Percentiles rank a stretch among this genome's conserved stretches.
These are phyloP conservation scores for Meleagris gallopavo DNA, from an alignment of 2,113 vertebrate genomes.

Conservation along the genomic window DNA sequence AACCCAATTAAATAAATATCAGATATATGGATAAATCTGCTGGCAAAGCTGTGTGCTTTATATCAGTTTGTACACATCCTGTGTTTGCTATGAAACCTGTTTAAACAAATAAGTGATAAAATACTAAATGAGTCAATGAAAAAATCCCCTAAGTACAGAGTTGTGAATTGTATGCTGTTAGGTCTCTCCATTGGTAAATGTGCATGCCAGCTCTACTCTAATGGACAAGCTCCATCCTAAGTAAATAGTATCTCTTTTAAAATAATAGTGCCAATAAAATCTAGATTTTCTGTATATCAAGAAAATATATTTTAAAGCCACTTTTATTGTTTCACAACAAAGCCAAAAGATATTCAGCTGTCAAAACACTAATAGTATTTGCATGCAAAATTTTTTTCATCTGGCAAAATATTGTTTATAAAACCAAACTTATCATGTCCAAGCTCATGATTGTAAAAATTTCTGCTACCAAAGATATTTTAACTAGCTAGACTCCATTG, in stretches of 20 bases:
- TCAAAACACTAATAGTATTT: constrained; percentile 39
- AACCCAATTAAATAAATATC: constrained; percentile 67
- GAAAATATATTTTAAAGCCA: constrained; percentile 25
- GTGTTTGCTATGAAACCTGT: constrained; percentile 56
- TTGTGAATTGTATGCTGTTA: constrained; percentile 14
- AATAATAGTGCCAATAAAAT: constrained; percentile 5
- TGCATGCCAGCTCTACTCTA: constrained; percentile 3
- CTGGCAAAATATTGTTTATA: constrained; percentile 12
- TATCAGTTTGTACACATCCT: constrained; percentile 35
- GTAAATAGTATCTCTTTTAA: constrained; percentile 19
- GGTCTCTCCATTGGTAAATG: constrained; percentile 34
- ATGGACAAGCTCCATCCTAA: neutral
- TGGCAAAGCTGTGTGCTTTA: constrained; percentile 1
- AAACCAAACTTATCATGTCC: constrained; percentile 41
- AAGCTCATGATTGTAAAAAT: constrained; percentile 55
- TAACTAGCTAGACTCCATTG: constrained; percentile 80
- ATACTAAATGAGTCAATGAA: constrained; percentile 47
- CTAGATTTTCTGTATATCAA: constrained; percentile 4
- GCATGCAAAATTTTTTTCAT: neutral
- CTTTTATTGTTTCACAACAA: constrained; percentile 1
- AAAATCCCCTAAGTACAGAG: constrained; percentile 28
- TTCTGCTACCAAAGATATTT: constrained; percentile 69
- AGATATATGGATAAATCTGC: constrained; percentile 32
- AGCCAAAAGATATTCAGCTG: constrained; percentile 31
- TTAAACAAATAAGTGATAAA: constrained; percentile 74